Evolutionary conservation across 2,113 vertebrate species (phyloP), one percentile per base, ranked within the genome.

Genomic region (Bolborhynchus lineola): DNA sequence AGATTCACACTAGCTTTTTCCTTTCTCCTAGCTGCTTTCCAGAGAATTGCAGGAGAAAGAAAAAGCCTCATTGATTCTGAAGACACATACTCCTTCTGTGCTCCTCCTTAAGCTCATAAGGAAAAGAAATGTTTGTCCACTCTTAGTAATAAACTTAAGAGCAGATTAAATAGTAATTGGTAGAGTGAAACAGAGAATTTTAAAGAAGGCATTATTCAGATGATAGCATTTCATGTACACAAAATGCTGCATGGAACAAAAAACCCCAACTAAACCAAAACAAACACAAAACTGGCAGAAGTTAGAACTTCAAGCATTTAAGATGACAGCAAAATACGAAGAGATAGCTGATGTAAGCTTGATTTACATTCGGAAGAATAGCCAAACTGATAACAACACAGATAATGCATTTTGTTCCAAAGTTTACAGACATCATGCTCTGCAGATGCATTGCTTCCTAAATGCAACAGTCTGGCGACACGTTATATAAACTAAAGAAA

Each of bases 11-110:
- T 37, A 4, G 2, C 12, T 37, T 86, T 55, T 68, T 75, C 25
- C 21, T 19, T 13, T 11, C 42, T 52, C 49, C 49, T 24, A 46
- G 52, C 10, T 68, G 63, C 72, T 72, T 92, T 85, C 63, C 83
- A 90, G 47, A 64, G 23, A 72, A 53, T 33, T 62, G 29, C 7
- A 57, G 29, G 60, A 94, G 35, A 17, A 86, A 77, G 15, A 49
- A 92, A 82, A 50, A 76, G 23, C 7, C 21, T 76, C 33, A 39
- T 1, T 62, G 31, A 59, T 70, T 55, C 52, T 82, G 16, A 67
- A 92, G 67, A 90, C 0, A 0, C 15, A 7, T 18, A 42, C 10
- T n/a, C 17, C 17, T 39, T 60, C 62, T 50, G 57, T 29, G 21
- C 15, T 57, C 7, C 47, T 52, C 15, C 26, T 41, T 68, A 64